Base-by-base conservation (phyloP, 1,140 invertebrate species). In the Drosophila ogumai region DNA sequence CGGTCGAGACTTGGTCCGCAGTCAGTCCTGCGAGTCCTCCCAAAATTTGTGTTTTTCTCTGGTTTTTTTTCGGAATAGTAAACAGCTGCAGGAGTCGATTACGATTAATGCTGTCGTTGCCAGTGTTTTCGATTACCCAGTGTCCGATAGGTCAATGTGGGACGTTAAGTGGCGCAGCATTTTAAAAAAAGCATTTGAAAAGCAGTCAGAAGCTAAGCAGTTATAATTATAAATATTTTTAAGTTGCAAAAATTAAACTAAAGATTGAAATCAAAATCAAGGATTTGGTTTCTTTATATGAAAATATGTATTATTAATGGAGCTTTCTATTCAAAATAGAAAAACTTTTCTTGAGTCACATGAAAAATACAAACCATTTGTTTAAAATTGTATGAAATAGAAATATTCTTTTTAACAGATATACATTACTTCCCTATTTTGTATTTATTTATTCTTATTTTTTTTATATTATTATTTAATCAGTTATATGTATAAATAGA, bases 21-120 rank as follows among this genome's bases (percentile, higher is more conserved):
- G 31, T 34, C 7, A 25, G 61, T 64, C 56, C 38, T 25, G 38
- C 10, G 17, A 31, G 9, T 19, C 28, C 10, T 61, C 36, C 25
- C 55, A 41, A 38, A 32, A 57, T 28, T 19, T 15, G 28, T 63
- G 34, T 59, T 41, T 60, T 41, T 28, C 36, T 34, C 9, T 43
- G 22, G 13, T 60, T 60, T 64, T 64, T 64, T 64, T 28, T 64
- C 61, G 5, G 3, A 54, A 38, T 13, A 22, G 38, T 43, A 64
- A 64, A 60, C 61, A 64, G 61, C 61, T 61, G 61, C 9, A 40
- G 34, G 56, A 40, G 25, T 12, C 55, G 61, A 64, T 41, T 25
- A 43, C 28, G 12, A 31, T 25, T 34, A 25, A 12, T 17, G 19
- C 13, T n/a, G 36, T 17, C 32, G 25, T 15, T 43, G 36, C 1